Evolutionary conservation across 92 coral and sea anemone genomes (phyloP).

Genomic region (Epizoanthus rinbou): DNA sequence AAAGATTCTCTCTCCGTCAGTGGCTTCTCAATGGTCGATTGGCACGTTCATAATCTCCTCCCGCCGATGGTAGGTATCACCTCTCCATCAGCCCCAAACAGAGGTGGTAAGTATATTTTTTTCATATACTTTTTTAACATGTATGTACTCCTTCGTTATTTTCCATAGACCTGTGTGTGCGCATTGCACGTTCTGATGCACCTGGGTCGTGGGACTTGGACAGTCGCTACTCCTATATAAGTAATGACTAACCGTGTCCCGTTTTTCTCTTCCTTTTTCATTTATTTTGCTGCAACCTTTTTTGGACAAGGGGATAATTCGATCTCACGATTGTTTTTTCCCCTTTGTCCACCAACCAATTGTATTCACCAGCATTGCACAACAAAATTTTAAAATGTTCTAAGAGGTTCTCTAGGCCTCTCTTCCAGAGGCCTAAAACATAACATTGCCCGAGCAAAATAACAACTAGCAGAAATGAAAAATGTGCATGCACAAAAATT

Average conservation of each 20-base stretch:
- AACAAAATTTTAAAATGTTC: no score
- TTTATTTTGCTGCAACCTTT: not conserved
- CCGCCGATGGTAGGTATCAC: constrained; percentile 1
- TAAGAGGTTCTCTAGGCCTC: no score
- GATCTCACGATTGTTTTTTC: not conserved
- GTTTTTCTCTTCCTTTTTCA: not conserved
- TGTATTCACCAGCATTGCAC: no score
- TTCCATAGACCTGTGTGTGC: not conserved
- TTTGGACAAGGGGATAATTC: not conserved
- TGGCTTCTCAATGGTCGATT: constrained; percentile 17
- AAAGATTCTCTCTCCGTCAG: not conserved
- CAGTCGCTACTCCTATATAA: no score
- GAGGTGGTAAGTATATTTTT: not conserved
- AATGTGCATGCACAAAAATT: no score
- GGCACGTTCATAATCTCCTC: not conserved
- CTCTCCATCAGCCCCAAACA: not conserved
- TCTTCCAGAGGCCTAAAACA: no score
- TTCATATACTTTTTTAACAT: not conserved
- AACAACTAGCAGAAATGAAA: no score
- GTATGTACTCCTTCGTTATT: not conserved
- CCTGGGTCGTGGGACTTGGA: not conserved
- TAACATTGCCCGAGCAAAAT: no score
- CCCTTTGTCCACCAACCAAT: no score
- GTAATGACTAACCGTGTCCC: no score
- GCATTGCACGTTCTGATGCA: not conserved